A percentile compares a stretch with the other conserved stretches of the same genome.
phyloP scores from a whole-genome alignment of 2,113 vertebrate species.

The Brachirus orientalis region DNA sequence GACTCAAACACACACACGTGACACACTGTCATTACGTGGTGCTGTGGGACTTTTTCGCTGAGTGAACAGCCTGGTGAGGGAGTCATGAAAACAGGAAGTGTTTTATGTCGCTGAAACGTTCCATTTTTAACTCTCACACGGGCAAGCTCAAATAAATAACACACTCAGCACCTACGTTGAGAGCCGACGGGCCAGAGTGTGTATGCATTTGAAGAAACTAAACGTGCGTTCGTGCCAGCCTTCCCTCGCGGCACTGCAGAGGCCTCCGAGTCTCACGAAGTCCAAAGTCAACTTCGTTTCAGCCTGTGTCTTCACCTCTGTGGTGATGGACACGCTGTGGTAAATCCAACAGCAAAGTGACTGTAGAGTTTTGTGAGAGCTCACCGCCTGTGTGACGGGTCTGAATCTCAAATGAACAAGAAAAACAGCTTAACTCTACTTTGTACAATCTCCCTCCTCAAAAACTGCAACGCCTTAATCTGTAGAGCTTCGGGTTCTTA shows the following conservation, averaged over 20 bases:
- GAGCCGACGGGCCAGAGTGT: conserved; percentile 27
- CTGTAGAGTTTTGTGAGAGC: not conserved
- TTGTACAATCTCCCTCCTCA: not conserved
- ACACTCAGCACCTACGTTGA: conserved; percentile 41
- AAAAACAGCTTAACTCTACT: not conserved
- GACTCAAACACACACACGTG: conserved; percentile 38
- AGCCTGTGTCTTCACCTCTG: not conserved
- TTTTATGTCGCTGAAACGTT: conserved; percentile 80
- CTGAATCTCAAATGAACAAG: too few species aligned
- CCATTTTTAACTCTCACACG: conserved; percentile 79
- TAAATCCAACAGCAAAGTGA: not conserved
- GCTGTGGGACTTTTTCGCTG: conserved; percentile 60
- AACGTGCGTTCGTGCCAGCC: conserved; percentile 26
- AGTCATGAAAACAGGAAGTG: conserved; percentile 79
- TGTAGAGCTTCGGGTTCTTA: not conserved
- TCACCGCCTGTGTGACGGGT: not conserved
- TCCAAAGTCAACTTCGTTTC: conserved; percentile 15
- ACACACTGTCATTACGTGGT: conserved; percentile 40
- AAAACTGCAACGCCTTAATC: not conserved
- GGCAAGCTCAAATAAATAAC: conserved; percentile 71
- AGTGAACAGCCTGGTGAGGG: conserved; percentile 51
- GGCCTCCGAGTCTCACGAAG: conserved; percentile 51
- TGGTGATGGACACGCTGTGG: not conserved
- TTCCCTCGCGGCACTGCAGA: conserved; percentile 27
- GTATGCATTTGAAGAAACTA: conserved; percentile 28